Evolutionary conservation across 2,888 invertebrate genomes (phyloP).

Genomic region (Mesorhabditis spiculigera): DNA sequence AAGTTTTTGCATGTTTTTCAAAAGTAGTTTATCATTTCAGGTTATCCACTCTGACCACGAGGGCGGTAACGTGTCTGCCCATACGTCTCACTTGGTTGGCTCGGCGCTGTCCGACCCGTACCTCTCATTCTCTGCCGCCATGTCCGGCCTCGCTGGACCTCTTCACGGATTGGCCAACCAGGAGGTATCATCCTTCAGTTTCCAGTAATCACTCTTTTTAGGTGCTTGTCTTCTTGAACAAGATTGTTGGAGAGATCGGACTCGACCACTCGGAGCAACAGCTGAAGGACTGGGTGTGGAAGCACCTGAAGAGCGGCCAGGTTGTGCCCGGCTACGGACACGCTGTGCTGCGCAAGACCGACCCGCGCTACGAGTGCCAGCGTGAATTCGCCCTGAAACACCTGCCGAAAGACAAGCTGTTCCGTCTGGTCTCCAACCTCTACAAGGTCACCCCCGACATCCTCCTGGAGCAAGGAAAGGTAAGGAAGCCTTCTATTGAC

Average conservation of each 20-base stretch:
- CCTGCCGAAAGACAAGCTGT: slow-evolving; percentile 80
- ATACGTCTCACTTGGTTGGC: slow-evolving; percentile 86
- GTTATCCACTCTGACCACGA: slow-evolving; percentile 77
- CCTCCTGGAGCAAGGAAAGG: slow-evolving; percentile 82
- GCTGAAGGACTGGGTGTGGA: slow-evolving; percentile 93
- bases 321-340: slow-evolving; percentile 97
- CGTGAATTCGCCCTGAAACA: slow-evolving; percentile 89
- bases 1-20: too few relatives aligned
- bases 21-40: neutral
- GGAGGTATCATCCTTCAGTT: slow-evolving; percentile 63
- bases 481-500: slow-evolving; percentile 11
- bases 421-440: slow-evolving; percentile 83
- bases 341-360: slow-evolving; percentile 90
- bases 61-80: slow-evolving; percentile 83
- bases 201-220: slow-evolving; percentile 37
- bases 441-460: slow-evolving; percentile 90
- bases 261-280: slow-evolving; percentile 84
- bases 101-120: slow-evolving; percentile 88
- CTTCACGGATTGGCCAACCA: slow-evolving; percentile 93
- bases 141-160: slow-evolving; percentile 90
- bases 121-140: slow-evolving; percentile 83
- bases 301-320: slow-evolving; percentile 88
- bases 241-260: slow-evolving; percentile 76
- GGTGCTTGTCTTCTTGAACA: slow-evolving; percentile 88
- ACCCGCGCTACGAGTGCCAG: slow-evolving; percentile 86